Evolutionary conservation across 2,888 invertebrate species (phyloP), one percentile per base, ranked within the genome.

Genomic region (Andrena trimmerana): DNA sequence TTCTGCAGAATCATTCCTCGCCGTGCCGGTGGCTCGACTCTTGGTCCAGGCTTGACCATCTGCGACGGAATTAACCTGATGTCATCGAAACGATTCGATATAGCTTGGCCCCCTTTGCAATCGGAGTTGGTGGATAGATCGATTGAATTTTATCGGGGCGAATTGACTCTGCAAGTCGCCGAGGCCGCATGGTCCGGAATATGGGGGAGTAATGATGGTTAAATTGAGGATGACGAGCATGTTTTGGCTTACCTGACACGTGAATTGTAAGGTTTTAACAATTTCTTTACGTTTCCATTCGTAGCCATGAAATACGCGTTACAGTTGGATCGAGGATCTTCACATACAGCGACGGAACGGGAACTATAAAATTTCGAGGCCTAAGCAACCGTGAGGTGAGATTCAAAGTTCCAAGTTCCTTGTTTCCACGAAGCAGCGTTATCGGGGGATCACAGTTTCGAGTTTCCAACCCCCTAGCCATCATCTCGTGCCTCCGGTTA

Each of bases 41-140:
- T 68, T 20, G 74, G 78, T 80, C 75, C 84, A 60, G 54, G 24
- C 16, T 6, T 24, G 27, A n/a, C 89, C 92, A 92, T 89, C 88
- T 91, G 92, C 69, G 87, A 78, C 72, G 59, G 59, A 86, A 90
- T 83, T 80, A 78, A 89, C 90, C 91, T 86, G 89, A 91, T 92
- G 91, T 88, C 90, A 81, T 88, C 70, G 84, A 89, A 92, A 92
- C 77, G 83, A 92, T 92, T 92, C 89, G 91, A 88, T 80, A 88
- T 89, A 86, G 81, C 66, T 24, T 4, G 33, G 42, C 42, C 13
- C 48, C 63, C 57, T 60, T 59, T 29, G 59, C 60, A 67, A 42
- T 75, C 6, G 10, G 36, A 59, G 27, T 10, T 24, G 31, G 67
- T 63, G 76, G 50, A 70, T 70, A 54, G 74, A 65, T 81, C 7